phyloP scores from a whole-genome alignment of 2,888 invertebrate species.

The Entomobrya multifasciata region DNA sequence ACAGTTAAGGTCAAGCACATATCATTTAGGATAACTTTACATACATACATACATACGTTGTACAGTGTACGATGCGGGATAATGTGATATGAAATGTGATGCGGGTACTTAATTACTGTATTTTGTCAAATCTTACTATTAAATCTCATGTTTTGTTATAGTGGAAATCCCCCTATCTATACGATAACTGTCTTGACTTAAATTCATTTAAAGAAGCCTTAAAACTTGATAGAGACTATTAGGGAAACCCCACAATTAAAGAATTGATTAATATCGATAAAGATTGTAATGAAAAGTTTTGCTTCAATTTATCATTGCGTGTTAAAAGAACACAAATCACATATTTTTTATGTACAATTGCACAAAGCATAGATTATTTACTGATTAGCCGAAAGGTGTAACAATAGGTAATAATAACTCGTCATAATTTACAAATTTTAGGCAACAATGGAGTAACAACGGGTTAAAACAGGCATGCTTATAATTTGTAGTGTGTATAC shows the following conservation, averaged over 20 bases:
- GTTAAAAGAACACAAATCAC: conserved; percentile 38
- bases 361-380: conserved; percentile 18
- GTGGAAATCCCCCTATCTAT: not conserved
- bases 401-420: conserved; percentile 46
- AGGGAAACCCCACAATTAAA: conserved; percentile 66
- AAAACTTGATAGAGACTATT: too few relatives aligned
- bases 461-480: not conserved
- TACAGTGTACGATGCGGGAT: not conserved
- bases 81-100: not conserved
- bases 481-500: not conserved
- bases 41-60: not conserved
- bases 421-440: conserved; percentile 61
- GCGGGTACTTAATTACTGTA: conserved; percentile 42
- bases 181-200: not conserved
- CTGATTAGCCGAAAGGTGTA: conserved; percentile 28
- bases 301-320: conserved; percentile 35
- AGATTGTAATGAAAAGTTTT: not conserved
- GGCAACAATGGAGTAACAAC: conserved; percentile 22
- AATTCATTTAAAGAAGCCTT: not conserved
- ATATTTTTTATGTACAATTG: not conserved
- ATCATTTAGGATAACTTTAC: not conserved
- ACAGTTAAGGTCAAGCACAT: conserved; percentile 4
- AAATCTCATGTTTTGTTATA: not conserved
- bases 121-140: conserved; percentile 25
- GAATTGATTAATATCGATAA: conserved; percentile 51